Base-by-base conservation (phyloP, 2,888 invertebrate genomes). In the Hypselothyrea guttata region DNA sequence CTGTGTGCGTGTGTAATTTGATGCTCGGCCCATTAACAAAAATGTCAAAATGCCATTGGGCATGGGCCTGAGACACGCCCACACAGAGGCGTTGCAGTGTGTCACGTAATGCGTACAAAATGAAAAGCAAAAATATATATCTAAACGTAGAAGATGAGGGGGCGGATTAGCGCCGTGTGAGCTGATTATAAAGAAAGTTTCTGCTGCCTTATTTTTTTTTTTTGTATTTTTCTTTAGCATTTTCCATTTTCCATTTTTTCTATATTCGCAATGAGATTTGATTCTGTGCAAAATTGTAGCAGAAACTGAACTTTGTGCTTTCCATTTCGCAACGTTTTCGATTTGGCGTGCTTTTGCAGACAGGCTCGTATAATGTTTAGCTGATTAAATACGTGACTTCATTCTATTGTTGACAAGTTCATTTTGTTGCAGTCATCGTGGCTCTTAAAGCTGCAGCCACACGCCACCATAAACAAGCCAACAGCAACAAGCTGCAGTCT, bases 311-410 rank as follows among this genome's bases (percentile, higher is more conserved):
- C 45, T 63, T n/a, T 47, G n/a, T 38, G 30, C 31, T 41, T 27
- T 33, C 33, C 38, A 11, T 47, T 47, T 33, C 34, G 9, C 22
- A 3, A n/a, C 11, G 8, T 28, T 51, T 33, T 27, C 22, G 31
- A 22, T 42, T 42, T 22, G 22, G 22, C 22, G 5, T 22, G 2
- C 5, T 51, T 45, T 35, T 28, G 40, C 52, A 65, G 60, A 70
- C 65, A 70, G 70, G 52, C 69, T 58, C 56, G 73, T 71, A 75
- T 78, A 84, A 85, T 86, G 86, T 83, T 85, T 81, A 76, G 81
- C 85, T 88, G 88, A 88, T 88, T 88, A 88, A 88, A 88, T 87
- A 88, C 88, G 88, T 88, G 88, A 88, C 88, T 87, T 88, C 88
- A 88, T 88, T 84, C 75, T 58, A 52, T 66, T 52, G 74, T 68